Base-by-base conservation (phyloP, 2,113 vertebrate genomes). In the Willisornis vidua region DNA sequence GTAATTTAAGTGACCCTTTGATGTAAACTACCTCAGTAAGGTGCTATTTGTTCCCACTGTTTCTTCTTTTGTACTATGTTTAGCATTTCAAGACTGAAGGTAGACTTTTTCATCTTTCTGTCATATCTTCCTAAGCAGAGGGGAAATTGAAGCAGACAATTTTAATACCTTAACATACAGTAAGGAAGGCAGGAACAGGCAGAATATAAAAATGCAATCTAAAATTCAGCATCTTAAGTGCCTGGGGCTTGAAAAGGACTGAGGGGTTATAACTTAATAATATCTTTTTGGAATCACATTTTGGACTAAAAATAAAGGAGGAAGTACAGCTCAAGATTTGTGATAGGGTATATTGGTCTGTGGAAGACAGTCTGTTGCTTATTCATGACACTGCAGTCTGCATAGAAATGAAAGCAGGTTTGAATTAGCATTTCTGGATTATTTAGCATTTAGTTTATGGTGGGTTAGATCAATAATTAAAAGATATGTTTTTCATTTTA, bases 181-280 rank as follows among this genome's bases (percentile, higher is more conserved):
- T 90, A 91, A 90, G 85, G 70, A 96, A 97, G 89, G 63, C 35
- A 91, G 68, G 77, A 87, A 92, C 45, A 92, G 66, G 68, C 85
- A 96, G 96, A 96, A 91, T 97, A 96, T 97, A 94, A 97, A 98
- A 98, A 96, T 84, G 77, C 90, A 95, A 97, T 97, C 96, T 96
- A 96, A 98, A 97, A 97, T 97, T 97, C 95, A 96, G 93, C 93
- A 97, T 88, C 94, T 96, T 96, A 98, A 97, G 62, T 97, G 95
- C 92, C 84, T 85, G 70, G 41, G 96, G 84, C 92, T 95, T 96
- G 94, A 86, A 97, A 97, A 96, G 94, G 41, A 93, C 90, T 91
- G 89, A 97, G 95, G 81, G 94, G 85, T 97, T 98, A 96, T 91
- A 97, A 95, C 91, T 97, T 96, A 97, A 97, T 96, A 96, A 96